phyloP scores from a whole-genome alignment of 92 coral and sea anemone genomes.

The Desmophyllum pertusum region DNA sequence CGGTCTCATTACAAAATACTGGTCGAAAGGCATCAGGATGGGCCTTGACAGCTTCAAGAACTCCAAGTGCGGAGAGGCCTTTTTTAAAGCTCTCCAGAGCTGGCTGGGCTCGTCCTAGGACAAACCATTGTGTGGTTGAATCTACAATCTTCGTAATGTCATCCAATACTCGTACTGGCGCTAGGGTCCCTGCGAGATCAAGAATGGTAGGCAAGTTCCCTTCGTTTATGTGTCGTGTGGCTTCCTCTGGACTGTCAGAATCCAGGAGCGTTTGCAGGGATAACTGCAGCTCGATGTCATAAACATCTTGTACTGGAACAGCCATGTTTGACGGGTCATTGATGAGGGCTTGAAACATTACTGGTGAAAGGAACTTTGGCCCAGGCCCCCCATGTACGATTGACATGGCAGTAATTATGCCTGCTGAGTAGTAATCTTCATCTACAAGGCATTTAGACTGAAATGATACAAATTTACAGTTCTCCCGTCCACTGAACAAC shows the following conservation, averaged over 20 bases:
- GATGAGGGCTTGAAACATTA: slow-evolving; percentile 58
- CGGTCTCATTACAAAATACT: slow-evolving; percentile 53
- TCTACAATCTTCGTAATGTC: slow-evolving; percentile 60
- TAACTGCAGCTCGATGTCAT: slow-evolving; percentile 52
- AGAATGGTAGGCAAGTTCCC: slow-evolving; percentile 41
- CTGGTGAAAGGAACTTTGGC: slow-evolving; percentile 60
- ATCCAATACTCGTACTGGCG: background rate
- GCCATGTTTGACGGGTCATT: slow-evolving; percentile 44
- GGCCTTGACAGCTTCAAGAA: slow-evolving; percentile 53
- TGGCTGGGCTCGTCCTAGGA: slow-evolving; percentile 61
- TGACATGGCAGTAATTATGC: slow-evolving; percentile 71
- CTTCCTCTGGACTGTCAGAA: slow-evolving; percentile 51
- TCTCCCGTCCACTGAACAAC: slow-evolving; percentile 56
- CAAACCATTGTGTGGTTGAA: slow-evolving; percentile 69
- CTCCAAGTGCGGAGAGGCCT: slow-evolving; percentile 65
- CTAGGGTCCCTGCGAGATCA: slow-evolving; percentile 13
- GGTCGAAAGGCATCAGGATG: slow-evolving; percentile 43
- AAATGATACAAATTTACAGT: slow-evolving; percentile 49
- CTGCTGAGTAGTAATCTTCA: slow-evolving; percentile 62
- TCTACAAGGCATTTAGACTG: slow-evolving; percentile 55
- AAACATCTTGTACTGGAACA: slow-evolving; percentile 58
- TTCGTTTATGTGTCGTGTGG: slow-evolving; percentile 32
- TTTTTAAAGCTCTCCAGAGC: slow-evolving; percentile 70
- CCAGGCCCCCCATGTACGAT: slow-evolving; percentile 79
- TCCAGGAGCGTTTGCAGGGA: slow-evolving; percentile 54